Percentiles rank a stretch among this genome's conserved stretches.
Conservation (phyloP, 2,113 vertebrate species). For the Acrocephalus kingi region DNA sequence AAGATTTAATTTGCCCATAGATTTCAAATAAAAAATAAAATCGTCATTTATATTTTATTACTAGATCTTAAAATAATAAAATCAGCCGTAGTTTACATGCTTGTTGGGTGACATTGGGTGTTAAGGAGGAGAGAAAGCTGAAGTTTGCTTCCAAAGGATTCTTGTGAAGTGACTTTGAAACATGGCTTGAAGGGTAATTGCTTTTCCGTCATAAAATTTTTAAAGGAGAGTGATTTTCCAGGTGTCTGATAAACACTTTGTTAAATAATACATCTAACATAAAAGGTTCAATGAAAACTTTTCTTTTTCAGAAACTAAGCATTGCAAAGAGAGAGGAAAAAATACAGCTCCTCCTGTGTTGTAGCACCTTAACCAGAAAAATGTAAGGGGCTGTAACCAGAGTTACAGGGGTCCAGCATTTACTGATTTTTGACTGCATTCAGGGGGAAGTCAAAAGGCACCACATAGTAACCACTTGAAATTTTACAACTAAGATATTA, state of each 20-base stretch:
- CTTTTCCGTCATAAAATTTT: slow-evolving; percentile 46
- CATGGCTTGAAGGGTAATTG: slow-evolving; percentile 19
- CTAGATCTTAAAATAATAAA: not conserved
- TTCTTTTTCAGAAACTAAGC: not conserved
- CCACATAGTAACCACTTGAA: not conserved
- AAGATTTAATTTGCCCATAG: not conserved
- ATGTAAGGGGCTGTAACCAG: not conserved
- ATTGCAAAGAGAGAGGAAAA: not conserved
- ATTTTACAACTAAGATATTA: not conserved
- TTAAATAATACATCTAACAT: slow-evolving; percentile 23
- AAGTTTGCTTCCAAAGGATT: slow-evolving; percentile 16
- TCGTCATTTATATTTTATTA: not conserved
- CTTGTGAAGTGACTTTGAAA: slow-evolving; percentile 34
- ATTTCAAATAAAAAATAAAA: not conserved
- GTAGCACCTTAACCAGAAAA: not conserved
- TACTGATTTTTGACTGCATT: not conserved
- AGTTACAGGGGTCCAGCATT: not conserved
- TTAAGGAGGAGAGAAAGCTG: slow-evolving; percentile 1
- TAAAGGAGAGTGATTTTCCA: slow-evolving; percentile 52
- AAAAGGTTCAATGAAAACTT: not conserved
- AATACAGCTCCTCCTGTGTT: not conserved
- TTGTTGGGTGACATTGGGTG: not conserved
- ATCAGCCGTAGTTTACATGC: not conserved
- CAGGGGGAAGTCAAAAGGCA: not conserved
- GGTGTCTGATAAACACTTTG: slow-evolving; percentile 48